Evolutionary conservation across 2,797 vertebrate genomes (phyloP).

Genomic region (Lerista edwardsae): DNA sequence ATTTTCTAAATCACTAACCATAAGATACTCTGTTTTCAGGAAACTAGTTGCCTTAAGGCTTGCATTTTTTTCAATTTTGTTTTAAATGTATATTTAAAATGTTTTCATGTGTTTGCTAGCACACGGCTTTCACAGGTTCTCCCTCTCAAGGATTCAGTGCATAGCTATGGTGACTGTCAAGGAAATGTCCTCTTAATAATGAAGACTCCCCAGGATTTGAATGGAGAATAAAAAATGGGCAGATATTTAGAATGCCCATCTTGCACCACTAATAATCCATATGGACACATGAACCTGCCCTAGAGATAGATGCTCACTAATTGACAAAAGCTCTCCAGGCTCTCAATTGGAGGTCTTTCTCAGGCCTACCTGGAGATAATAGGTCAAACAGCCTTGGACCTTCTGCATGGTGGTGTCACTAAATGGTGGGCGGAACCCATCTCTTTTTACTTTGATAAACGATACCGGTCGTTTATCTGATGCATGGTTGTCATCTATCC

Average conservation of each 20-base stretch:
- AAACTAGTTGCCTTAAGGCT: conserved; percentile 74
- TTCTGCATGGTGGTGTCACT: too few relatives aligned
- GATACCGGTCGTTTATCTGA: too few relatives aligned
- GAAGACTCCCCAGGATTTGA: background rate
- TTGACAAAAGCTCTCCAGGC: too few relatives aligned
- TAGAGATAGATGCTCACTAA: too few relatives aligned
- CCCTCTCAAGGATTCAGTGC: conserved; percentile 26
- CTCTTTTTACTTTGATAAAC: too few relatives aligned
- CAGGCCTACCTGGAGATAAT: too few relatives aligned
- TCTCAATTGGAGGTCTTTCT: too few relatives aligned
- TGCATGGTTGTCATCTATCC: too few relatives aligned
- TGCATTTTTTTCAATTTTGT: conserved; percentile 52
- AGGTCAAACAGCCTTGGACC: too few relatives aligned
- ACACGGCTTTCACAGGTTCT: conserved; percentile 64
- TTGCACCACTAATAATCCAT: background rate
- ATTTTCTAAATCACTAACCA: conserved; percentile 78
- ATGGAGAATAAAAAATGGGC: background rate
- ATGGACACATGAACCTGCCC: too few relatives aligned
- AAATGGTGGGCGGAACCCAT: too few relatives aligned
- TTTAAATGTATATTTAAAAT: conserved; percentile 57
- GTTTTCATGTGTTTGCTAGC: conserved; percentile 61
- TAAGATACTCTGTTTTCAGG: conserved; percentile 78
- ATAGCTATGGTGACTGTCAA: conserved; percentile 23
- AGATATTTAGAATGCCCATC: background rate
- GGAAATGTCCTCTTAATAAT: background rate